These are phyloP conservation scores for Conops quadrifasciatus DNA, from an alignment of 2,888 invertebrate species.

Conservation along the genomic window DNA sequence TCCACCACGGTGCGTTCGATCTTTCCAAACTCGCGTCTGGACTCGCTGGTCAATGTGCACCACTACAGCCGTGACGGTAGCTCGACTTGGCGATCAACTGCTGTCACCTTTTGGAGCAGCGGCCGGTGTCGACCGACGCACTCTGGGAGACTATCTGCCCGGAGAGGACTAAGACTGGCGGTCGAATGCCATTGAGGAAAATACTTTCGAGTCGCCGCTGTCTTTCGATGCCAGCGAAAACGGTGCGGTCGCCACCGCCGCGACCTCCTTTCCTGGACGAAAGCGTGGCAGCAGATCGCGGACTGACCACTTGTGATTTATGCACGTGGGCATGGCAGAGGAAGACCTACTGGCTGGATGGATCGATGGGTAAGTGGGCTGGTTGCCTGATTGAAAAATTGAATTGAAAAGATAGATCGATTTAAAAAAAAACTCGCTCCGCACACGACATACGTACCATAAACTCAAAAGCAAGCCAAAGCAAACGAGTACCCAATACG, in stretches of 20 bases:
- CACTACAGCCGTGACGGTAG: conserved; percentile 43
- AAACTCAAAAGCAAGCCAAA: no score
- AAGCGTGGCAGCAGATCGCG: conserved; percentile 71
- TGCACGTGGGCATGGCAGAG: conserved; percentile 78
- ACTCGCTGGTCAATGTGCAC: conserved; percentile 52
- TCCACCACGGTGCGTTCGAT: conserved; percentile 61
- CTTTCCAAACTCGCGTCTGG: conserved; percentile 62
- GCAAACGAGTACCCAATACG: no score
- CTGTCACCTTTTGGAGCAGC: conserved; percentile 50
- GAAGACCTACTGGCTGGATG: conserved; percentile 69
- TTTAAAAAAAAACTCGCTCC: no score
- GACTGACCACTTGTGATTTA: conserved; percentile 77
- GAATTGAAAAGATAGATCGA: conserved; percentile 23
- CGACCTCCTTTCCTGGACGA: conserved; percentile 74
- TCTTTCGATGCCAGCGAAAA: conserved; percentile 65
- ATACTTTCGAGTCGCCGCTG: conserved; percentile 65
- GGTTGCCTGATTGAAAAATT: conserved; percentile 34
- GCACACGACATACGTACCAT: no score
- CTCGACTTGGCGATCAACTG: conserved; percentile 51
- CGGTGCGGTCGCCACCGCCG: conserved; percentile 71
- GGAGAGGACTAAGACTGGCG: conserved; percentile 62
- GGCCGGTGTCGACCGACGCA: conserved; percentile 43
- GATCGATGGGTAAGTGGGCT: conserved; percentile 69
- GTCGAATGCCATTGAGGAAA: conserved; percentile 65
- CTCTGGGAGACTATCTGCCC: conserved; percentile 51